Evolutionary conservation across 2,797 vertebrate genomes (phyloP).

Genomic region (Danio kyathit): DNA sequence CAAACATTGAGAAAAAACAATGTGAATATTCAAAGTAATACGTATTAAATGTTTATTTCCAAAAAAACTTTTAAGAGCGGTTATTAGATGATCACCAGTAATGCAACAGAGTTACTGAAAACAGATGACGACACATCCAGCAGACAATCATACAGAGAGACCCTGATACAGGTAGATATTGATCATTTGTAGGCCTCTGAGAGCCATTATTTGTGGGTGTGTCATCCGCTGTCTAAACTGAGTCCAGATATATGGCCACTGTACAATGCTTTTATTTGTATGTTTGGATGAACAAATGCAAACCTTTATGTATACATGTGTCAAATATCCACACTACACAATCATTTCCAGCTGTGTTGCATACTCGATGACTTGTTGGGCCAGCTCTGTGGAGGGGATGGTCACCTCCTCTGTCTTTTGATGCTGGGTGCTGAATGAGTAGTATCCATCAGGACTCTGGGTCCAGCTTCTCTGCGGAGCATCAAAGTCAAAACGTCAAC

Average conservation of each 20-base stretch:
- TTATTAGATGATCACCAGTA: background rate
- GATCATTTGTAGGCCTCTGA: slow-evolving; percentile 7
- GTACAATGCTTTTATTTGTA: slow-evolving; percentile 36
- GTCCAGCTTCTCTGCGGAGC: slow-evolving; percentile 89
- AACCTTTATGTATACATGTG: slow-evolving; percentile 41
- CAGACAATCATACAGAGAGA: background rate
- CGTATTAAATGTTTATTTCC: background rate
- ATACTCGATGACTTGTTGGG: slow-evolving; percentile 95
- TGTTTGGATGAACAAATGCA: slow-evolving; percentile 24
- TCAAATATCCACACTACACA: slow-evolving; percentile 79
- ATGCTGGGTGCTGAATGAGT: slow-evolving; percentile 90
- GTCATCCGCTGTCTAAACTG: slow-evolving; percentile 13
- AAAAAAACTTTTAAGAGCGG: slow-evolving; percentile 18
- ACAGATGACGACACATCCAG: slow-evolving; percentile 15
- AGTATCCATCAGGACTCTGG: slow-evolving; percentile 86
- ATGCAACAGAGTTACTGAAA: slow-evolving; percentile 31
- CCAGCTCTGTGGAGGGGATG: slow-evolving; percentile 93
- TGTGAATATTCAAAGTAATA: background rate
- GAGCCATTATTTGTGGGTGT: background rate
- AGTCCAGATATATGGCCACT: slow-evolving; percentile 24
- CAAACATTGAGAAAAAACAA: slow-evolving; percentile 5
- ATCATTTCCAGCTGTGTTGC: slow-evolving; percentile 97
- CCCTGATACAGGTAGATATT: slow-evolving; percentile 35
- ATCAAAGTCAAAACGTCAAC: background rate
- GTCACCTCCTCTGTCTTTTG: slow-evolving; percentile 91